Evolutionary conservation across 2,888 invertebrate genomes (phyloP), one percentile per base, ranked within the genome.

Genomic region (Aleiodes leptofemur): DNA sequence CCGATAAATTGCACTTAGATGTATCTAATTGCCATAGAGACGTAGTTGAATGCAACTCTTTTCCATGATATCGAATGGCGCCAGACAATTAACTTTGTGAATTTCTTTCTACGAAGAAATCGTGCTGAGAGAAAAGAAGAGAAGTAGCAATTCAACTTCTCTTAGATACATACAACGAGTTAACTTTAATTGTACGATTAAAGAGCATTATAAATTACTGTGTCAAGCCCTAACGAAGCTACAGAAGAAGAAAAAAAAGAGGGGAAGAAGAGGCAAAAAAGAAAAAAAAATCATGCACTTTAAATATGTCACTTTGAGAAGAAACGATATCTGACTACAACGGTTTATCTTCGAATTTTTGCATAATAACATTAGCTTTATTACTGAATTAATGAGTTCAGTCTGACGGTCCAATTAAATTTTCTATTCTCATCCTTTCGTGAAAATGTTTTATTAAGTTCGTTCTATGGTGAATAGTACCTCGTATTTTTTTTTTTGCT

Each of bases 51-150:
- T 34, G 61, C 56, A 61, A 8, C 61, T 72, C 29, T 16, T 23
- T 23, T 38, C 48, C 57, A 66, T 69, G 61, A 79, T 79, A 78
- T 80, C 78, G 80, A 76, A 82, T 80, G 86, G 83, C 85, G 84
- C 83, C 84, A 82, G 86, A 86, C 86, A 86, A 86, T 86, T 86
- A 86, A 84, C 84, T 85, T 83, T 81, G 82, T 81, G 82, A 84
- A 86, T 86, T 23, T 23, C 23, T 23, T 23, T 86, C 84, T 82
- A 79, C 81, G 83, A 85, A 84, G 82, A 80, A 79, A 77, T 76
- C 72, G 79, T 73, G 77, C 75, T 80, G 59, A 75, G 23, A 23
- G 23, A 23, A 23, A 23, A 23, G 23, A 23, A 23, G 23, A 23
- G 59, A 73, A 74, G 48, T 51, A 13, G 66, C 72, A 59, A 51